A percentile compares a stretch with the other conserved stretches of the same genome.
Conservation (phyloP, 2,888 invertebrate species). For the Sericinus montela region DNA sequence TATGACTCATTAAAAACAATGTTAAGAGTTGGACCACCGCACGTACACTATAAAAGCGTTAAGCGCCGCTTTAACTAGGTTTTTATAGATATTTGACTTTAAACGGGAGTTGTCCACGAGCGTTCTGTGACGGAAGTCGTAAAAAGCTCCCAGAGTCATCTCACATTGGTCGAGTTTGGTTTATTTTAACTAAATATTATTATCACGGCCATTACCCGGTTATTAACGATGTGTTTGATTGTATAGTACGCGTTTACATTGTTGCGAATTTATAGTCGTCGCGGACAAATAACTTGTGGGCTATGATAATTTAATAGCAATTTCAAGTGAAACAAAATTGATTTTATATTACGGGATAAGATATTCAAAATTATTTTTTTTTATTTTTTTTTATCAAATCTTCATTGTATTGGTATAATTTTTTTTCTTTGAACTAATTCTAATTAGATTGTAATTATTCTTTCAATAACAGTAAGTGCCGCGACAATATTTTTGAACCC, state of each 20-base stretch:
- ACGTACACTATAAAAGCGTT: slow-evolving; percentile 55
- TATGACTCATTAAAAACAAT: slow-evolving; percentile 75
- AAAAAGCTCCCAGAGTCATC: slow-evolving; percentile 7
- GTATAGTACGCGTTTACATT: neutral
- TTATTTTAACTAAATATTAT: slow-evolving; percentile 16
- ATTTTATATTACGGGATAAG: no score
- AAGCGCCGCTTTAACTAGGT: slow-evolving; percentile 51
- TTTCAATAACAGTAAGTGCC: no score
- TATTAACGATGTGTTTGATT: slow-evolving; percentile 17
- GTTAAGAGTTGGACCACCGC: slow-evolving; percentile 64
- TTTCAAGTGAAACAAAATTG: no score
- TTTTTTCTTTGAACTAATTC: no score
- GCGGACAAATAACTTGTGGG: slow-evolving; percentile 2
- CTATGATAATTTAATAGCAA: neutral
- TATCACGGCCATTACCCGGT: slow-evolving; percentile 4
- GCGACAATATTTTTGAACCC: no score
- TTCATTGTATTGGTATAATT: no score
- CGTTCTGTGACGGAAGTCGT: slow-evolving; percentile 19
- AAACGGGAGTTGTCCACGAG: slow-evolving; percentile 8
- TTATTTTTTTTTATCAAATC: no score
- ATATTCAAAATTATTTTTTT: no score
- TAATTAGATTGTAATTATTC: no score
- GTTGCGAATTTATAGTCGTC: slow-evolving; percentile 3
- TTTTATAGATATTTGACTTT: slow-evolving; percentile 37
- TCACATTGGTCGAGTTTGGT: slow-evolving; percentile 14